Evolutionary conservation across 2,888 invertebrate genomes (phyloP), one percentile per base, ranked within the genome.

Genomic region (Philaethria dido): DNA sequence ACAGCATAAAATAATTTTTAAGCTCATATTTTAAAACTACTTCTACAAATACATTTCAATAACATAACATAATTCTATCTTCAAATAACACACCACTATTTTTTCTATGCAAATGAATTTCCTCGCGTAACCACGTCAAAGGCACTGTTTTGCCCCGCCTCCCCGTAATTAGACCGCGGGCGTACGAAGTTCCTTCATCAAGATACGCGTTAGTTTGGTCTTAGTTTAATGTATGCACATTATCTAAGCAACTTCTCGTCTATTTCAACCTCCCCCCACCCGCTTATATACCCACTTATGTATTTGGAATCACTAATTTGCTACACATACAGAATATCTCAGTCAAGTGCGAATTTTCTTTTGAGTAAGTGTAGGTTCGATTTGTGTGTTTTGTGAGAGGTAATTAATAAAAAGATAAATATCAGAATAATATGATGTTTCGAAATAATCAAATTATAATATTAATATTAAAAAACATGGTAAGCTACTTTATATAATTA

Each of bases 181-280:
- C 84, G 84, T 81, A 76, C 82, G 79, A 90, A 91, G 85, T 90
- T 91, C 86, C 85, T 86, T 90, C 90, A 91, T 92, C 92, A 89
- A 87, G 89, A 85, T 86, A 85, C 86, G 85, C 87, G 88, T 86
- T 92, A 92, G 92, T 92, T 92, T 83, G 81, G 86, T 82, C 87
- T 87, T 87, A 90, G 90, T 91, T 91, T 92, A 92, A 92, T 92
- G 88, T 91, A 92, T 92, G 91, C 92, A 91, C 89, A 91, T 92
- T 92, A 92, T 90, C 92, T 92, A 91, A 92, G 90, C 89, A 88
- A 90, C 85, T 88, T 87, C 83, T 79, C 80, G 73, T 79, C 78
- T 76, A 77, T 75, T 76, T 75, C 77, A 76, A 64, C 68, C 77
- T 75, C 72, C 75, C 74, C 67, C 73, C 76, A 74, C 73, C 76